Evolutionary conservation across 2,888 invertebrate species (phyloP).

Genomic region (Cerceris rybyensis): DNA sequence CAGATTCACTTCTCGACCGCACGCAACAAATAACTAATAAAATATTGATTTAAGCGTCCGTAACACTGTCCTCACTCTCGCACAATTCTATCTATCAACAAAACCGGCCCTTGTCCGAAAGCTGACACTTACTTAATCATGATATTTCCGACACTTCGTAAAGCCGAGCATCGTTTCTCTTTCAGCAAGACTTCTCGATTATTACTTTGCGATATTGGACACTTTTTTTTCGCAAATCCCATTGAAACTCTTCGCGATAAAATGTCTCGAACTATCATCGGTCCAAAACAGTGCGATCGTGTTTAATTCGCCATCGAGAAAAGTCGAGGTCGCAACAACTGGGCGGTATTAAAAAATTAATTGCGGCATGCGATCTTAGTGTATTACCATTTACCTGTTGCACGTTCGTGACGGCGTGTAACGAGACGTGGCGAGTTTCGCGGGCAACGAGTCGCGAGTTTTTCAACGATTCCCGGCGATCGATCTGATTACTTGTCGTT

Average conservation of each 20-base stretch:
- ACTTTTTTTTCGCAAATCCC: neutral
- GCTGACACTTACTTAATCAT: neutral
- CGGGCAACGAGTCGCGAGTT: constrained; percentile 24
- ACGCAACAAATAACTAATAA: no score
- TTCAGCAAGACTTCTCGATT: neutral
- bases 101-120: neutral
- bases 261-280: no score
- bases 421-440: constrained; percentile 41
- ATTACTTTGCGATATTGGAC: neutral
- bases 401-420: constrained; percentile 65
- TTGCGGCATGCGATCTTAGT: constrained; percentile 71
- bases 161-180: neutral
- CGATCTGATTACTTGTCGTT: neutral
- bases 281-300: neutral
- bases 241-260: no score
- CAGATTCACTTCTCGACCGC: no score
- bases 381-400: constrained; percentile 74
- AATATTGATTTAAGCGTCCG: no score
- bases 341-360: constrained; percentile 63
- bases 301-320: neutral
- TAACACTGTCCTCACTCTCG: no score
- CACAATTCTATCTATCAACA: no score
- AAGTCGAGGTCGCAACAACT: constrained; percentile 24
- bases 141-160: neutral
- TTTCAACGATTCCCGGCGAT: constrained; percentile 29